Evolutionary conservation across 2,888 invertebrate genomes (phyloP).

Genomic region (Xestia sexstrigata): DNA sequence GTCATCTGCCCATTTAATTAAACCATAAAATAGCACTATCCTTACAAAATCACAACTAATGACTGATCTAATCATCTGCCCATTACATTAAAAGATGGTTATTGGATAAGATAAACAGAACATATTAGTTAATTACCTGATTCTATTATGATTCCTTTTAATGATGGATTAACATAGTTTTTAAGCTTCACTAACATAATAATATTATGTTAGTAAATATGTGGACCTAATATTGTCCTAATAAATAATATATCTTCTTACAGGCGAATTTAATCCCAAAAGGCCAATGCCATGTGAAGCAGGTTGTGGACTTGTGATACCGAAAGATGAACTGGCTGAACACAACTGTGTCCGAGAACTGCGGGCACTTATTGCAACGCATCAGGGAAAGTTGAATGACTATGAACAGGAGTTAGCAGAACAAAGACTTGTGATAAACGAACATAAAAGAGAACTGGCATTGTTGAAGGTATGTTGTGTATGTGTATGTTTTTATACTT

Average conservation of each 20-base stretch:
- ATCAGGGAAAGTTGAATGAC: conserved; percentile 96
- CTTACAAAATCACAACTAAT: neutral
- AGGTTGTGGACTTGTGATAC: conserved; percentile 98
- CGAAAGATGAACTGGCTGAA: conserved; percentile 98
- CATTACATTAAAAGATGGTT: conserved; percentile 22
- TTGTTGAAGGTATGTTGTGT: conserved; percentile 93
- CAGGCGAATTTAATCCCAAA: conserved; percentile 95
- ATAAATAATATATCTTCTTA: conserved; percentile 32
- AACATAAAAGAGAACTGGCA: conserved; percentile 97
- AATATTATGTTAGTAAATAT: too few relatives aligned
- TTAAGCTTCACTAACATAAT: neutral
- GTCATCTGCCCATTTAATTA: too few relatives aligned
- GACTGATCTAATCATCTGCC: conserved; percentile 24
- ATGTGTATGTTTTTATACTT: conserved; percentile 7
- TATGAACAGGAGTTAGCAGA: conserved; percentile 97
- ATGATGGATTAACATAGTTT: neutral
- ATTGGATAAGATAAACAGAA: conserved; percentile 35
- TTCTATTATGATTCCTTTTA: conserved; percentile 5
- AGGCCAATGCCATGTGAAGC: conserved; percentile 97
- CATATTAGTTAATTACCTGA: conserved; percentile 1
- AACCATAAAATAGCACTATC: neutral
- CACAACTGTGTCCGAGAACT: conserved; percentile 98
- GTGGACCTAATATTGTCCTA: neutral
- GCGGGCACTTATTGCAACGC: conserved; percentile 95
- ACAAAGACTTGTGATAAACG: conserved; percentile 96